Evolutionary conservation across 92 coral and sea anemone genomes (phyloP), one percentile per base, ranked within the genome.

Genomic region (Virgularia gustaviana): DNA sequence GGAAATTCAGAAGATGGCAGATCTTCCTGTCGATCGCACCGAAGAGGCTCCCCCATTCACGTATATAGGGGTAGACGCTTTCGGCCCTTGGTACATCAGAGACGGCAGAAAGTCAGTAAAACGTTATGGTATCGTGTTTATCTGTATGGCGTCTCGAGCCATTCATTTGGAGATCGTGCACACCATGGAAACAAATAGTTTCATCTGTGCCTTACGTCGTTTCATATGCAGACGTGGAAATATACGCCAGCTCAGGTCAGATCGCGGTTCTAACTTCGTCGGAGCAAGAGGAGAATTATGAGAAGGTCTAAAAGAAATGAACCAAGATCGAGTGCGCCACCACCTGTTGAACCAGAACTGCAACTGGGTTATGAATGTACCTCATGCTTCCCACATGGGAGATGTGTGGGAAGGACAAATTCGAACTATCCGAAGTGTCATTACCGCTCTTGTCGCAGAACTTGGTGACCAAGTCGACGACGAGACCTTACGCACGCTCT

Each of bases 131-230:
- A 54, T 57, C 3, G 25, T 73, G 12, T 73, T 73, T 42, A 73
- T 71, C 19, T 73, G 79, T 57, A 57, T 58, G 79, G 79, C 55
- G 20, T 73, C 79, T 15, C 24, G 79, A 56, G 79, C 79, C 28
- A 43, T 73, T n/a, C 79, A 73, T 47, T 11, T 73, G 4, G 79
- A 73, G 57, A 58, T 71, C 0, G 79, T 71, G 9, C 57, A 73
- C 39, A 55, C 71, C 35, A 22, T 59, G 57, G 79, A 73, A 2
- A 73, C 79, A 16, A 31, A 33, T 32, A 41, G 42, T 22, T 73
- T 73, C 19, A 57, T 73, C 19, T 24, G 35, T 57, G 57, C 79
- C 41, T 31, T 18, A 20, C 49, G 71, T 13, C 54, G 71, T 0
- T 73, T 57, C 55, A 33, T 59, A n/a, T 23, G 53, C 13, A 51